Conservation (phyloP, 2,888 invertebrate species). For the Thymelicus acteon region DNA sequence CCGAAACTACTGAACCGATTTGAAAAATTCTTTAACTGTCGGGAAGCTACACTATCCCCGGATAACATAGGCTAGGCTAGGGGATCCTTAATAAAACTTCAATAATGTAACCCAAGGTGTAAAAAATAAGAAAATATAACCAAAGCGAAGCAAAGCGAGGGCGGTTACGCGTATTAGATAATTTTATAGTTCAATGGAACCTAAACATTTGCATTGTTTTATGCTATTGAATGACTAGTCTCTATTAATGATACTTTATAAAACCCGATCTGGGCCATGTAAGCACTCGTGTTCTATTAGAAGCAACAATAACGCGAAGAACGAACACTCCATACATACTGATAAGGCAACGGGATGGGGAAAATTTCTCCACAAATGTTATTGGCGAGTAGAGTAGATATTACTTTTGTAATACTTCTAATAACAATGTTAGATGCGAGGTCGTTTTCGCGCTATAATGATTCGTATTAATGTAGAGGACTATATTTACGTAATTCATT, state of each 20-base stretch:
- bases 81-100: too few relatives aligned
- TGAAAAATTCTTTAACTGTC: too few relatives aligned
- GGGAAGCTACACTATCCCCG: too few relatives aligned
- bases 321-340: constrained; percentile 27
- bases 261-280: not conserved
- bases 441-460: not conserved
- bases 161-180: too few relatives aligned
- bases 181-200: not conserved
- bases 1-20: too few relatives aligned
- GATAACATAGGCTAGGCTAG: too few relatives aligned
- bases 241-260: not conserved
- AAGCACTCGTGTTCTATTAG: constrained; percentile 28
- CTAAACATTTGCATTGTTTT: not conserved
- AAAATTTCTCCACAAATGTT: constrained; percentile 9
- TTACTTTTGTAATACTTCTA: constrained; percentile 3
- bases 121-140: too few relatives aligned
- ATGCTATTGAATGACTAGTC: not conserved
- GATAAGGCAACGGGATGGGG: not conserved
- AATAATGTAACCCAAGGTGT: too few relatives aligned
- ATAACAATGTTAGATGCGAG: not conserved
- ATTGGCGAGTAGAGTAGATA: not conserved
- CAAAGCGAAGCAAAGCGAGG: too few relatives aligned
- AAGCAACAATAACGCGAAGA: constrained; percentile 14
- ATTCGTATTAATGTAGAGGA: not conserved
- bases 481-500: too few relatives aligned